Base-by-base conservation (phyloP, 2,113 vertebrate species). In the Melanotaenia duboulayi region DNA sequence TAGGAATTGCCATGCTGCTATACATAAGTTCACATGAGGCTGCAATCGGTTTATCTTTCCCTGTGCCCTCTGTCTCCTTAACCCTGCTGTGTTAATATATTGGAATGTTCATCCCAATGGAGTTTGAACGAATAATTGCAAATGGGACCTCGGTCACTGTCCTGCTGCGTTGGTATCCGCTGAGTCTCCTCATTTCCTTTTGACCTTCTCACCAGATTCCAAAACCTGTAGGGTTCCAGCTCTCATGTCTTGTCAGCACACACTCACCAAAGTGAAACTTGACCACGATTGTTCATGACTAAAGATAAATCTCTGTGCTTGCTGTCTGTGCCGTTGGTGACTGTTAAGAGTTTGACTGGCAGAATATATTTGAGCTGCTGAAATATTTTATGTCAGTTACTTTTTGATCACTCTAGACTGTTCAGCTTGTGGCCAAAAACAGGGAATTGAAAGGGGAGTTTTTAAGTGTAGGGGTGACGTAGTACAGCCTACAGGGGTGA, bases 181-280 rank as follows among this genome's bases (percentile, higher is more conserved):
- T 56, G 84, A 77, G 52, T 44, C 55, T 83, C 60, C 39, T 76
- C 40, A 19, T 48, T 85, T 73, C 82, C 78, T 23, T 73, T 76
- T 81, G 83, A 74, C 59, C 71, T 65, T 85, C 59, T 80, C 78
- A 52, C 78, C 66, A 76, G 72, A 79, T 88, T 87, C 83, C 81
- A 51, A 50, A 28, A 60, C 67, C 83, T 37, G 67, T 58, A 46
- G 89, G 86, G 46, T 2, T 32, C 48, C 54, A 24, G 42, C 48
- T 83, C 79, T 76, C 66, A 69, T 24, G 56, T 75, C 68, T 49
- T 57, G 20, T 69, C 58, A 48, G 49, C 25, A 78, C 65, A 54
- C 63, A 35, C 56, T 59, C 63, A 25, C 48, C 40, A 22, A 25
- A 57, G 71, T 57, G 22, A 19, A 83, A 65, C 54, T 19, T 73